Percentiles rank a stretch among this genome's conserved stretches.
Conservation (phyloP, 2,888 invertebrate species). For the Amorpha juglandis region DNA sequence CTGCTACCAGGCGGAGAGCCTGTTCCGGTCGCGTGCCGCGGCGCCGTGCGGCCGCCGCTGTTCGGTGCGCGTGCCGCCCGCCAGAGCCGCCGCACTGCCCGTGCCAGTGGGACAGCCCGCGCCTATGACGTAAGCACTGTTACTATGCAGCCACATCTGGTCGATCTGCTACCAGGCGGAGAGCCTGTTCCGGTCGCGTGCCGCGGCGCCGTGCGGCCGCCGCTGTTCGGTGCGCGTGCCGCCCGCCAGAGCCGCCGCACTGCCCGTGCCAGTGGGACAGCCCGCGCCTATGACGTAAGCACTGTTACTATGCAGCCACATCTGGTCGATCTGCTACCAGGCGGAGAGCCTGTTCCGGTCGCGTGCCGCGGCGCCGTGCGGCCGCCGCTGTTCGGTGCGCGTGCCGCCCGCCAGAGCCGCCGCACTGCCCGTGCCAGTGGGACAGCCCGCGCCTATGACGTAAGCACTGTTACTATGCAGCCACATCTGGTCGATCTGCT, state of each 20-base stretch:
- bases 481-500: too few species aligned
- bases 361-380: too few species aligned
- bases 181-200: constrained; percentile 85
- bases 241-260: constrained; percentile 74
- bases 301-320: not conserved
- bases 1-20: constrained; percentile 91
- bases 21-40: constrained; percentile 85
- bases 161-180: constrained; percentile 92
- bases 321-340: too few species aligned
- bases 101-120: constrained; percentile 89
- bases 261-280: constrained; percentile 87
- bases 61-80: constrained; percentile 84
- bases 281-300: constrained; percentile 87
- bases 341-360: too few species aligned
- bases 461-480: too few species aligned
- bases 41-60: constrained; percentile 90
- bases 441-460: too few species aligned
- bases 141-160: constrained; percentile 88
- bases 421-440: too few species aligned
- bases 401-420: too few species aligned
- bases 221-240: constrained; percentile 87
- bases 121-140: constrained; percentile 84
- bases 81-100: constrained; percentile 76
- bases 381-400: too few species aligned
- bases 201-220: constrained; percentile 89